phyloP scores from a whole-genome alignment of 2,888 invertebrate genomes.

The Monochamus alternatus region DNA sequence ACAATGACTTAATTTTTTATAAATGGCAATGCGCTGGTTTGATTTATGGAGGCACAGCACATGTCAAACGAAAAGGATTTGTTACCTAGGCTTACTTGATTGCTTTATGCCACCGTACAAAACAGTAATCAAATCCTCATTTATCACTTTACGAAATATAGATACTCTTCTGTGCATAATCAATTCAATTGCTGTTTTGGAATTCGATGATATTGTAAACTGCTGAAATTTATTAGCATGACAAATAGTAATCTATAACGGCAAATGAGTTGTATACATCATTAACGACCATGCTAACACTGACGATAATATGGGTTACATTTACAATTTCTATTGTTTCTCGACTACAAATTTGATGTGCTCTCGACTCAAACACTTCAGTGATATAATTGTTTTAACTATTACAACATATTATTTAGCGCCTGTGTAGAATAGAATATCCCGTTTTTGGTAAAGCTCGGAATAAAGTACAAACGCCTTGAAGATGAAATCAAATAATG shows the following conservation, averaged over 20 bases:
- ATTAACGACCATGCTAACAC: slow-evolving; percentile 34
- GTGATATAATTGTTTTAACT: too few relatives aligned
- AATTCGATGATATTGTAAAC: slow-evolving; percentile 36
- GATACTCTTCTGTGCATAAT: slow-evolving; percentile 21
- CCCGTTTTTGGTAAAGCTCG: not conserved
- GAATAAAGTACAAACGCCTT: too few relatives aligned
- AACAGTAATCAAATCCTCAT: slow-evolving; percentile 31
- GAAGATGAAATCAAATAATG: too few relatives aligned
- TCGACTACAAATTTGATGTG: not conserved
- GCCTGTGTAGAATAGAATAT: too few relatives aligned
- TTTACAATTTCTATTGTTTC: slow-evolving; percentile 26
- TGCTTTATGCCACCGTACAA: slow-evolving; percentile 4
- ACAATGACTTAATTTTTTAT: not conserved
- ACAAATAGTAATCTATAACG: slow-evolving; percentile 37
- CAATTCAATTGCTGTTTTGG: slow-evolving; percentile 31
- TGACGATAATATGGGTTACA: slow-evolving; percentile 25
- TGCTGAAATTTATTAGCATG: slow-evolving; percentile 37
- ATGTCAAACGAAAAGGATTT: slow-evolving; percentile 5
- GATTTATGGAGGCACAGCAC: slow-evolving; percentile 1
- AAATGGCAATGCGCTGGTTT: not conserved
- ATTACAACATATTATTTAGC: too few relatives aligned
- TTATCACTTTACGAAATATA: slow-evolving; percentile 30
- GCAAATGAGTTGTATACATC: slow-evolving; percentile 35
- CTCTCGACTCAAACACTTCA: not conserved
- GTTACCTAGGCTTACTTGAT: slow-evolving; percentile 3